Conservation (phyloP, 2,797 vertebrate genomes). For the Spheniscus humboldti region DNA sequence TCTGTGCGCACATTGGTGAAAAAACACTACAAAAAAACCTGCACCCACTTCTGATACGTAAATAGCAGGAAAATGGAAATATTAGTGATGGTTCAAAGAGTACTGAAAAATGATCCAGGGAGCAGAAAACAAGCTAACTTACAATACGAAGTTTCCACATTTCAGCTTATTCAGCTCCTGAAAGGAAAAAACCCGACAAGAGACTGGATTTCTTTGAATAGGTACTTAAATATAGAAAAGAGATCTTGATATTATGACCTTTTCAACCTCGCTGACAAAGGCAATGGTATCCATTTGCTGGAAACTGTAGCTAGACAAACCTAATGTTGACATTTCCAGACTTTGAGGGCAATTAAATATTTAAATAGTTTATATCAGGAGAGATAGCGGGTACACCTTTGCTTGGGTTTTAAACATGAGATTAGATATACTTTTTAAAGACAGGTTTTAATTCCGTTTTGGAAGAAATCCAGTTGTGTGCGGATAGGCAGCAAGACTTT, state of each 20-base stretch:
- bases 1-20: background rate
- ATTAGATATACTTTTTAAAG: background rate
- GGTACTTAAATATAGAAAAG: background rate
- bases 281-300: background rate
- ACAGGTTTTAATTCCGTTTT: background rate
- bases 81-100: background rate
- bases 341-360: conserved; percentile 2
- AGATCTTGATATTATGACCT: background rate
- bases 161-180: background rate
- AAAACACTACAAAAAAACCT: background rate
- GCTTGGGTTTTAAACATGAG: background rate
- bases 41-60: background rate
- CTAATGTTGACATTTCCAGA: background rate
- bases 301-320: background rate
- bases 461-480: background rate
- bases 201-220: background rate
- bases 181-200: background rate
- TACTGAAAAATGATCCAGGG: background rate
- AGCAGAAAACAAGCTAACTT: background rate
- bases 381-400: background rate
- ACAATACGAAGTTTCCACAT: background rate
- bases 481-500: background rate
- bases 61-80: background rate
- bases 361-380: background rate
- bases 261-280: background rate